These are phyloP conservation scores for Drosophila siamana DNA, from an alignment of 2,888 invertebrate genomes.

Conservation along the genomic window DNA sequence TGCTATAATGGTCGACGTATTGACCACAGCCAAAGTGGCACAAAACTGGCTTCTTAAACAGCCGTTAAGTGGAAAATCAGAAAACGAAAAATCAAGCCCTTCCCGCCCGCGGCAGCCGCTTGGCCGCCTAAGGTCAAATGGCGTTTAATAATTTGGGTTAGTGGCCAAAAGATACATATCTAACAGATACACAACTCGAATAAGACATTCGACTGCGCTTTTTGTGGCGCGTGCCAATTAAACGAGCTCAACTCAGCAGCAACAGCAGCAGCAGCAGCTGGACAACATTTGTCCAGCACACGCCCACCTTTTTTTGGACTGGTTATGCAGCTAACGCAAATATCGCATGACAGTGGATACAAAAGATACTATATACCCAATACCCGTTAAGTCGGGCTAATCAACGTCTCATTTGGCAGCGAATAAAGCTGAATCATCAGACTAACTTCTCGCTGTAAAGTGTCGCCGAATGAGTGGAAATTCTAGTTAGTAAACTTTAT, in stretches of 20 bases:
- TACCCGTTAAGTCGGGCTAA: no score
- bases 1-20: slow-evolving; percentile 1
- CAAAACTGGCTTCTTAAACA: slow-evolving; percentile 55
- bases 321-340: slow-evolving; percentile 13
- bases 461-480: no score
- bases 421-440: neutral
- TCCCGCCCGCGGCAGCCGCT: neutral
- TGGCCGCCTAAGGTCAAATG: slow-evolving; percentile 81
- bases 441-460: no score
- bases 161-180: slow-evolving; percentile 65
- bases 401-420: neutral
- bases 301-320: slow-evolving; percentile 40
- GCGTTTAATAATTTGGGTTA: slow-evolving; percentile 78
- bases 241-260: no score
- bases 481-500: no score
- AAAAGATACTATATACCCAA: neutral
- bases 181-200: slow-evolving; percentile 59
- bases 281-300: slow-evolving; percentile 40
- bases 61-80: slow-evolving; percentile 65
- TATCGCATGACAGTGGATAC: slow-evolving; percentile 35
- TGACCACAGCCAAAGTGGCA: slow-evolving; percentile 60
- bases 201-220: slow-evolving; percentile 67
- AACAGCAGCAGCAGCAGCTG: no score
- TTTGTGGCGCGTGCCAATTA: slow-evolving; percentile 78
- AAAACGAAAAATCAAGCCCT: slow-evolving; percentile 34